Base-by-base conservation (phyloP, 2,888 invertebrate species). In the Lithophane ornitopus region DNA sequence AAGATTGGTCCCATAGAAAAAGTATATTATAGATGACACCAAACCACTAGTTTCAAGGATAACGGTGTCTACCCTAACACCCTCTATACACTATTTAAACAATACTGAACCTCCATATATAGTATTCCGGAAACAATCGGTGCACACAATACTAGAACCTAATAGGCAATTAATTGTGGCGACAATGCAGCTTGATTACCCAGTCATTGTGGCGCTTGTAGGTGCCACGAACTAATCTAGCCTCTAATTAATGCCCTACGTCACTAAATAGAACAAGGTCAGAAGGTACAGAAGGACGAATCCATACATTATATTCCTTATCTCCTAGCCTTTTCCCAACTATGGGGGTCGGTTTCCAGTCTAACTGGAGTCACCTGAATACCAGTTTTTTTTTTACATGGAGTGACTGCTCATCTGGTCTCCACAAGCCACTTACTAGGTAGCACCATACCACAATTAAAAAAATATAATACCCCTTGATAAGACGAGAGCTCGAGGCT, bases 121-220 rank as follows among this genome's bases (percentile, higher is more conserved):
- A 28, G 28, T 71, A 66, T 85, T 63, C 70, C 74, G 73, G 74
- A 59, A 79, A 74, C 82, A 84, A 82, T 85, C 74, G 52, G 26
- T 74, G 78, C 74, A 80, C 73, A 78, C 70, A 79, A 74, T 81
- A 69, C 78, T 71, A 59, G 58, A 68, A 73, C 71, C 82, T 89
- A 88, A 90, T 88, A 87, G 82, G 72, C 90, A 88, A 90, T 90
- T 89, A 89, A 87, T 86, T 78, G 78, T 70, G 78, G 74, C 72
- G 80, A 81, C 85, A 86, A 76, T 85, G 85, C 84, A 78, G 79
- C 78, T 85, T 89, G 88, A 89, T 89, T 86, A 90, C 85, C 78
- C 70, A 87, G 89, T 89, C 90, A 88, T 88, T 88, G 89, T 85
- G 77, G 78, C 44, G 68, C 81, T 77, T 81, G 82, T 83, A 85